These are phyloP conservation scores for Rhabdomys pumilio DNA, from an alignment of 2,797 vertebrate species.

Conservation along the genomic window DNA sequence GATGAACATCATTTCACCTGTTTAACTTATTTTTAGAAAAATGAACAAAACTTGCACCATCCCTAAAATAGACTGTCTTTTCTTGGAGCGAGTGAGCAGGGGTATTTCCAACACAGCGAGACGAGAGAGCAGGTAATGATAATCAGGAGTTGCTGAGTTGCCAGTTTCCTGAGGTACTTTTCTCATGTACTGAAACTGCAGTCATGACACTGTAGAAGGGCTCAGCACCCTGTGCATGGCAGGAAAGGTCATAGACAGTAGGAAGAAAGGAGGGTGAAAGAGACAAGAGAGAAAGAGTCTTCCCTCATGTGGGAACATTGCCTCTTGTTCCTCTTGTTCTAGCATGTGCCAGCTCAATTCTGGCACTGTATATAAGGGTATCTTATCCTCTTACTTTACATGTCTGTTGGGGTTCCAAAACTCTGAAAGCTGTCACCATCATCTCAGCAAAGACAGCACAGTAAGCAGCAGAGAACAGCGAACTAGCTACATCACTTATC, in stretches of 20 bases:
- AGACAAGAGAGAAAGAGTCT: background rate
- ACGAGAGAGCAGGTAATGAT: background rate
- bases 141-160: background rate
- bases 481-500: accelerated
- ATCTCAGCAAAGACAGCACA: too few species aligned
- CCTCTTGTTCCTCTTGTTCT: background rate
- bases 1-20: background rate
- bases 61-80: background rate
- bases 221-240: background rate
- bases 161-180: background rate
- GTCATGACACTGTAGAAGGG: background rate
- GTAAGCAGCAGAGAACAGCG: accelerated
- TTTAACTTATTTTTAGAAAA: constrained; percentile 1
- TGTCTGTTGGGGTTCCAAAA: background rate
- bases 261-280: background rate
- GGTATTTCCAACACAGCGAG: background rate
- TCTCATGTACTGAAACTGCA: background rate
- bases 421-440: background rate
- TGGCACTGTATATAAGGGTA: accelerated
- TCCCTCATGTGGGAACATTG: background rate
- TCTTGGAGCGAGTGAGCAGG: background rate
- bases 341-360: background rate
- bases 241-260: background rate
- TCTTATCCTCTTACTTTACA: background rate
- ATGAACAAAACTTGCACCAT: background rate